Evolutionary conservation across 2,888 invertebrate species (phyloP).

Genomic region (Macaria liturata): DNA sequence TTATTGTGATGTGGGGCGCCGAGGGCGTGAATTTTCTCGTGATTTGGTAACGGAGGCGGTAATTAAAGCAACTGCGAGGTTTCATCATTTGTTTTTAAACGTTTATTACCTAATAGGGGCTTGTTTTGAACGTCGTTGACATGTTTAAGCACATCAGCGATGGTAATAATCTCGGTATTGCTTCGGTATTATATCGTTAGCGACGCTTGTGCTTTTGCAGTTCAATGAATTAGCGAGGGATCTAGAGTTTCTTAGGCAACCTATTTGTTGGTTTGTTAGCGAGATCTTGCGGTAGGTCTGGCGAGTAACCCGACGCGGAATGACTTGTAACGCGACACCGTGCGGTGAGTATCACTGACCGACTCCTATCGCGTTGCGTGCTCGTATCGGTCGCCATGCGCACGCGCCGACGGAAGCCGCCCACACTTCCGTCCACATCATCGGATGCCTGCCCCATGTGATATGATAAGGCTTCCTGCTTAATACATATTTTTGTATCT

Average conservation of each 20-base stretch:
- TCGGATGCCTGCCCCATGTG: conserved; percentile 47
- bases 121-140: conserved; percentile 57
- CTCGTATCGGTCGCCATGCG: conserved; percentile 55
- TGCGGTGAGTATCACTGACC: conserved; percentile 45
- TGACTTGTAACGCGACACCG: conserved; percentile 52
- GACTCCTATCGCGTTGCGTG: conserved; percentile 33
- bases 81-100: conserved; percentile 75
- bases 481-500: conserved; percentile 7
- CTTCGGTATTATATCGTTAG: conserved; percentile 21
- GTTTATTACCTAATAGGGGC: conserved; percentile 60
- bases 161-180: conserved; percentile 47
- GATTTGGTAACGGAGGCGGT: conserved; percentile 77
- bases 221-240: conserved; percentile 8
- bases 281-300: conserved; percentile 38
- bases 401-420: conserved; percentile 73
- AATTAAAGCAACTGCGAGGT: conserved; percentile 78
- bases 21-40: conserved; percentile 78
- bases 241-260: conserved; percentile 15
- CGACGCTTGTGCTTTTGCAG: conserved; percentile 4
- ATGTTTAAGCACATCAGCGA: conserved; percentile 36
- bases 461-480: conserved; percentile 73
- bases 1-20: conserved; percentile 72
- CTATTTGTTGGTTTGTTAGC: conserved; percentile 18
- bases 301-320: conserved; percentile 43
- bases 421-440: conserved; percentile 59